phyloP scores from a whole-genome alignment of 2,797 vertebrate genomes.

The Poeciliopsis gracilis region DNA sequence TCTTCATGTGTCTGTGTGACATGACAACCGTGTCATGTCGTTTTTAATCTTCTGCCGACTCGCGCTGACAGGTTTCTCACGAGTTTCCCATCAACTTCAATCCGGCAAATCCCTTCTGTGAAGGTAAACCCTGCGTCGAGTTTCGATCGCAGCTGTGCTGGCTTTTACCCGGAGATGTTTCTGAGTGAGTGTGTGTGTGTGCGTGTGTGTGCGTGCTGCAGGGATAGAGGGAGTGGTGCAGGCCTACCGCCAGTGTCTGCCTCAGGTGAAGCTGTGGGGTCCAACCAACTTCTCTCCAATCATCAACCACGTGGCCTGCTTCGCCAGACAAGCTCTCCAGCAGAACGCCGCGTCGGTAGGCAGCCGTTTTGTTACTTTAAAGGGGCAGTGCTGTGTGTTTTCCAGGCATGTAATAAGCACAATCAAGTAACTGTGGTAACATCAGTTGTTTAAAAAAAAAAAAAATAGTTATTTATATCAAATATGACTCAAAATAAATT shows the following conservation, averaged over 20 bases:
- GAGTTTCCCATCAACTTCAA: conserved; percentile 96
- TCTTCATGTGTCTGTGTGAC: too few relatives aligned
- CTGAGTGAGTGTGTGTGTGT: conserved; percentile 10
- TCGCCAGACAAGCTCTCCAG: conserved; percentile 86
- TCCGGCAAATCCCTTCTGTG: conserved; percentile 88
- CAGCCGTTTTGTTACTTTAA: conserved; percentile 21
- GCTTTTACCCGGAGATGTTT: background rate
- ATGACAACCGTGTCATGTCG: background rate
- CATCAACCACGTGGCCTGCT: conserved; percentile 88
- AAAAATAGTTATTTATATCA: too few relatives aligned
- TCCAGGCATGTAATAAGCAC: too few relatives aligned
- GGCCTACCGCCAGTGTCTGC: conserved; percentile 89
- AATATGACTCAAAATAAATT: too few relatives aligned
- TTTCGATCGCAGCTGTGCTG: background rate
- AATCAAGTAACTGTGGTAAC: too few relatives aligned
- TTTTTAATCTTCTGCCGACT: background rate
- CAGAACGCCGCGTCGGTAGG: conserved; percentile 90
- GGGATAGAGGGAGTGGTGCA: conserved; percentile 90
- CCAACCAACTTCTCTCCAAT: conserved; percentile 96
- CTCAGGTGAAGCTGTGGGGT: conserved; percentile 90
- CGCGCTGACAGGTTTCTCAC: conserved; percentile 90
- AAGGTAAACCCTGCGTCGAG: conserved; percentile 79
- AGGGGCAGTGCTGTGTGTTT: background rate
- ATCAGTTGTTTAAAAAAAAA: too few relatives aligned
- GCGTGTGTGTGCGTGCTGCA: conserved; percentile 49